Conservation (phyloP, 2,113 vertebrate genomes). For the Saguinus imperator region DNA sequence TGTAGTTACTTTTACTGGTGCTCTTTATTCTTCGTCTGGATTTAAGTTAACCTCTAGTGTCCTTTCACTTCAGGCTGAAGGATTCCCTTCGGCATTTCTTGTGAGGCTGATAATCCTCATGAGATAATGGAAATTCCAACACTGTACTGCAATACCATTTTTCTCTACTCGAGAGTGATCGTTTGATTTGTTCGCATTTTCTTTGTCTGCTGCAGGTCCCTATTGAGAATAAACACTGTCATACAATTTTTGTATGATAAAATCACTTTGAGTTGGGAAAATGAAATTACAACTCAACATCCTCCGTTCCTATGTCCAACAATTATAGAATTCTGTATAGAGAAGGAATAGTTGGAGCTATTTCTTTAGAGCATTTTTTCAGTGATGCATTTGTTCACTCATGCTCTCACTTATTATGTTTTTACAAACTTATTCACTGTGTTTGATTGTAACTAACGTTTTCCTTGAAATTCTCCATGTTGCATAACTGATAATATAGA, state of each 20-base stretch:
- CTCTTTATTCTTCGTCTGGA: neutral
- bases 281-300: neutral
- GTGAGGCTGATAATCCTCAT: neutral
- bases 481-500: neutral
- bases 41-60: neutral
- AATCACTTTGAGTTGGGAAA: neutral
- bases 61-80: neutral
- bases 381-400: neutral
- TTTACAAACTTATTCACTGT: neutral
- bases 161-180: neutral
- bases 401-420: neutral
- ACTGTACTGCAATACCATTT: neutral
- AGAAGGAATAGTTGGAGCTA: neutral
- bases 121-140: neutral
- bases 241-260: neutral
- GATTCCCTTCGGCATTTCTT: neutral
- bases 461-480: neutral
- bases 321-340: neutral
- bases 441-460: neutral
- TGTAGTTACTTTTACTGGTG: too few relatives aligned
- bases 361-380: neutral
- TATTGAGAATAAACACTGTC: neutral
- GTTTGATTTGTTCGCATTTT: neutral
- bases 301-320: neutral
- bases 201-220: neutral